Evolutionary conservation across 2,797 vertebrate genomes (phyloP).

Genomic region (Lepilemur ruficaudatus): DNA sequence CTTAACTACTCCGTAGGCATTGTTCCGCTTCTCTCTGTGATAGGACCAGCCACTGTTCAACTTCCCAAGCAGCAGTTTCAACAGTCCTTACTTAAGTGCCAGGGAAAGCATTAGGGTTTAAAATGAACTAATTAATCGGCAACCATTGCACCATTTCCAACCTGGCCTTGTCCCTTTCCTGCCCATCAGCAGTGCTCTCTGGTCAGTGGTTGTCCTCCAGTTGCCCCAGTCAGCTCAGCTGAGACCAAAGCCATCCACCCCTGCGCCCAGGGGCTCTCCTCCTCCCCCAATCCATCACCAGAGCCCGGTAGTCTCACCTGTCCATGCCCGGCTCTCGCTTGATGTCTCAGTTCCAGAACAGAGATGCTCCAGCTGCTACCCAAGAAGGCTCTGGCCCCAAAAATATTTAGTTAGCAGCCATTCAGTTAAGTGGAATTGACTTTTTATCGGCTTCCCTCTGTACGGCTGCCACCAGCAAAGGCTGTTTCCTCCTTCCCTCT

Average conservation of each 20-base stretch:
- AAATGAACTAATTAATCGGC: background rate
- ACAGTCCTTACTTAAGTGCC: background rate
- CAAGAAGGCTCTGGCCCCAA: constrained; percentile 83
- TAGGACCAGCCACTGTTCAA: background rate
- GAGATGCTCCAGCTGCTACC: constrained; percentile 75
- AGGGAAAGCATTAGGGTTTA: background rate
- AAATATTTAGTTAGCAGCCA: constrained; percentile 99
- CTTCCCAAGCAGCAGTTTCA: background rate
- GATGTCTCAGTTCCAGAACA: constrained; percentile 89
- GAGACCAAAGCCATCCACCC: rapidly evolving
- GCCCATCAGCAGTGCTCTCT: rapidly evolving
- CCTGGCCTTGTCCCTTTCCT: background rate
- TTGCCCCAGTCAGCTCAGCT: background rate
- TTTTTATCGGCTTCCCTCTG: constrained; percentile 91
- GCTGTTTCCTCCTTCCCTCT: constrained; percentile 89
- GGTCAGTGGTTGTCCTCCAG: background rate
- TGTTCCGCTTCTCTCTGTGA: background rate
- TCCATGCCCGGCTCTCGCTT: constrained; percentile 82
- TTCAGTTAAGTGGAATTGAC: constrained; percentile 99
- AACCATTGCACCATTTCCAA: background rate
- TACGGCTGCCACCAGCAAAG: constrained; percentile 92
- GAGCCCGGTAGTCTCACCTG: constrained; percentile 32
- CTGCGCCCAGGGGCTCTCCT: background rate
- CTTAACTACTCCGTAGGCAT: background rate
- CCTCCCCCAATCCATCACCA: background rate